Base-by-base conservation (phyloP, 2,888 invertebrate genomes). In the Suillia variegata region DNA sequence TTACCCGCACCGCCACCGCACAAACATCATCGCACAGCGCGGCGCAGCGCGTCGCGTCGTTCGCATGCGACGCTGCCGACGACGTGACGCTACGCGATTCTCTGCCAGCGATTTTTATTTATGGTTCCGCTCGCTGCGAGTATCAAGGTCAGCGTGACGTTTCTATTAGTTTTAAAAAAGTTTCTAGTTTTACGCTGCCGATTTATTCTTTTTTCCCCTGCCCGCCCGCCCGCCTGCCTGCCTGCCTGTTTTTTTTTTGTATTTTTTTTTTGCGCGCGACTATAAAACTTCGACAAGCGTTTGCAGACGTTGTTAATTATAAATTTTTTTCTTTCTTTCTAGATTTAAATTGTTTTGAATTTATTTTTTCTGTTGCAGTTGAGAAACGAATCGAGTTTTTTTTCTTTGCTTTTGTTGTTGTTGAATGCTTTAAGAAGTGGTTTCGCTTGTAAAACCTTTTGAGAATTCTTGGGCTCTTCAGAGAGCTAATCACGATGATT, bases 61-160 rank as follows among this genome's bases (percentile, higher is more conserved):
- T n/a, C n/a, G n/a, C n/a, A n/a, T n/a, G n/a, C n/a, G n/a, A n/a
- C n/a, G n/a, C n/a, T n/a, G n/a, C 38, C 38, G 38, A n/a, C 10
- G 15, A n/a, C 38, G 31, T 12, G 6, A 6, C 12, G 31, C 31
- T 31, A 6, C 31, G 12, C 31, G 6, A 12, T 12, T 12, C 31
- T 10, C 22, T 12, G 21, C n/a, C 22, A n/a, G n/a, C 24, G n/a
- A 10, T 10, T 18, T 59, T 61, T 66, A 64, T 69, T 70, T 70
- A 67, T 73, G 64, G 76, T 77, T 76, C 74, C 74, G 76, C 74
- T 74, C 74, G 76, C 74, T 74, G 76, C 74, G 77, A 75, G 73
- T 72, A 74, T 77, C 77, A 77, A 77, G 77, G 77, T 77, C 78
- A 73, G 67, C 70, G 65, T 69, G 73, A 62, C 63, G 63, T 65